Evolutionary conservation across 1,140 invertebrate species (phyloP).

Genomic region (Linepithema humile): DNA sequence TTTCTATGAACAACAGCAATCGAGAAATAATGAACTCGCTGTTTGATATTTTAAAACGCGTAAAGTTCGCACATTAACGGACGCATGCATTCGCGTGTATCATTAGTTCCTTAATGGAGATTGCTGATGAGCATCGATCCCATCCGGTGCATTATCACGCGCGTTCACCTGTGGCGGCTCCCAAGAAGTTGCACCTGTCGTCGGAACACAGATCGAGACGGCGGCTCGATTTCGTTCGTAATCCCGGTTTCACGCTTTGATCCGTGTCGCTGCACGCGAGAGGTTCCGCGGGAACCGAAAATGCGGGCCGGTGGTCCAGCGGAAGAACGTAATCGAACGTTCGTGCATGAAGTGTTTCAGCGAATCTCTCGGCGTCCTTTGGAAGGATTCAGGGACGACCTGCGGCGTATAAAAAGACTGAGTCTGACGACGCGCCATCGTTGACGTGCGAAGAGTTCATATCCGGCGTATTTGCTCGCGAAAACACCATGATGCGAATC

Average conservation of each 20-base stretch:
- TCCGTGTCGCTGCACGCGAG: constrained; percentile 50
- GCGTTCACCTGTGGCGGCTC: constrained; percentile 41
- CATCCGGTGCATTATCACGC: constrained; percentile 37
- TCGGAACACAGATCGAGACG: constrained; percentile 10
- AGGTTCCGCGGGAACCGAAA: constrained; percentile 31
- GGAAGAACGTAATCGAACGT: constrained; percentile 45
- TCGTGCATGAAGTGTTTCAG: constrained; percentile 33
- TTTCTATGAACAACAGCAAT: no score
- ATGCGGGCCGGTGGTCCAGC: constrained; percentile 1
- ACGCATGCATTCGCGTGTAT: background rate
- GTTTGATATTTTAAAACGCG: background rate
- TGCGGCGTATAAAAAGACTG: background rate
- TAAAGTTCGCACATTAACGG: no score
- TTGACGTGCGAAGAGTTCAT: background rate
- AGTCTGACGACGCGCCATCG: background rate
- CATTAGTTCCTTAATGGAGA: constrained; percentile 38
- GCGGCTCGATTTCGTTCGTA: constrained; percentile 21
- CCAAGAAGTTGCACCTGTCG: constrained; percentile 36
- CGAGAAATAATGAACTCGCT: no score
- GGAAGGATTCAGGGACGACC: background rate
- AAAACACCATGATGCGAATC: background rate
- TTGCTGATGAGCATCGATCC: constrained; percentile 18
- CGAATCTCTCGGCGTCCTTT: background rate
- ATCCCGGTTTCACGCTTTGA: constrained; percentile 51
- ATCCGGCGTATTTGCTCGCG: constrained; percentile 17